These are phyloP conservation scores for Paradoxurus hermaphroditus DNA, from an alignment of 2,113 vertebrate species.

Conservation along the genomic window DNA sequence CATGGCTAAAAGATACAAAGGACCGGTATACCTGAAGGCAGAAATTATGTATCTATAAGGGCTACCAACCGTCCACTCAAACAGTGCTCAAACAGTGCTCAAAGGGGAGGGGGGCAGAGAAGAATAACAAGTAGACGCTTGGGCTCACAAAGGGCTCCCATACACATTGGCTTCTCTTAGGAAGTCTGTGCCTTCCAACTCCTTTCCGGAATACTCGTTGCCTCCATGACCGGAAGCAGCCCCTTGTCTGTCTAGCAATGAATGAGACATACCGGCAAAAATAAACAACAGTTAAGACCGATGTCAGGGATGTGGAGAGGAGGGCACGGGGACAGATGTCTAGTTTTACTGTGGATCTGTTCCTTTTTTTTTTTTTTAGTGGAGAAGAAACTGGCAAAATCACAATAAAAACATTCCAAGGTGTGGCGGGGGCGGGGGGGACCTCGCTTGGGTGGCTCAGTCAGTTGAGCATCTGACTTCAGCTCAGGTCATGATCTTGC, in stretches of 20 bases:
- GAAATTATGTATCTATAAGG: not conserved
- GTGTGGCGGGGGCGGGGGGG: too few relatives aligned
- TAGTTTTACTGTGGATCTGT: not conserved
- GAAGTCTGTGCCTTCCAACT: not conserved
- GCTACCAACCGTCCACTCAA: not conserved
- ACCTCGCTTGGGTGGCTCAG: too few relatives aligned
- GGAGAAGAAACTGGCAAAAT: not conserved
- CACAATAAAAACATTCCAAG: not conserved
- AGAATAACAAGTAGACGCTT: not conserved
- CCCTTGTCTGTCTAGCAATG: not conserved
- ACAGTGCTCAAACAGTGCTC: not conserved
- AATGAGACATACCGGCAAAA: not conserved
- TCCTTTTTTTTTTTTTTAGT: not conserved
- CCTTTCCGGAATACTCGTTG: accelerated
- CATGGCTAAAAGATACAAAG: not conserved
- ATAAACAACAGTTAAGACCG: not conserved
- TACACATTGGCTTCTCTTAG: not conserved
- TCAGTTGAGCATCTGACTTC: too few relatives aligned
- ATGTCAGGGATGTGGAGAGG: not conserved
- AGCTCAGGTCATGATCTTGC: too few relatives aligned
- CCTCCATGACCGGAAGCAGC: not conserved
- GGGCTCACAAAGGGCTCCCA: not conserved
- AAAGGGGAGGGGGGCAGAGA: not conserved
- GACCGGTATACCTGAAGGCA: not conserved
- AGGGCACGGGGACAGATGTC: not conserved